Base-by-base conservation (phyloP, 2,113 vertebrate species). In the Garra rufa region DNA sequence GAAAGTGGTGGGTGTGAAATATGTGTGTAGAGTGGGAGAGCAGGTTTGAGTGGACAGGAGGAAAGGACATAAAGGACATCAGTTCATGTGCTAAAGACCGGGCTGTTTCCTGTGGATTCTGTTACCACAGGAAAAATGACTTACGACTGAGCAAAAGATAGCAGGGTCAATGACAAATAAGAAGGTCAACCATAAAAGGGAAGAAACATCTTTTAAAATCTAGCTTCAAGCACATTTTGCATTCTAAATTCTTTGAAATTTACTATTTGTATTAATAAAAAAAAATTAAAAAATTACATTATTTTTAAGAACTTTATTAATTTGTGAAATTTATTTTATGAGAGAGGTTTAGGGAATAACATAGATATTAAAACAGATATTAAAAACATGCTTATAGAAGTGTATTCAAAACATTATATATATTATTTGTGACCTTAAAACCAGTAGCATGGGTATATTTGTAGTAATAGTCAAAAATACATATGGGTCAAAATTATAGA, bases 111-210 rank as follows among this genome's bases (percentile, higher is more conserved):
- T 85, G 50, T 63, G 50, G 77, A 65, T 44, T 78, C 76, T 70
- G 81, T 79, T 69, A 57, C 38, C 67, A 19, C 21, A 57, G 76
- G 74, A 87, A 41, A 28, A 44, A 43, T 81, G 28, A 81, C 52
- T 4, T 70, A 21, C 30, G 7, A 46, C 75, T 13, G 69, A 78
- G 38, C 38, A 57, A 38, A 43, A 75, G 9, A 76, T 6, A 30
- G 46, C 26, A 69, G 8, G 2, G 28, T 73, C 41, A 43, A n/a
- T 73, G 69, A 44, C 34, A 26, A 73, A 43, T 13, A 71, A 71
- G 41, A 71, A 21, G 15, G 61, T 30, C 14, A 26, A 63, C 13
- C 6, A 30, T 30, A 28, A 30, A 63, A n/a, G 10, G 10, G 13
- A 61, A 61, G n/a, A 26, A 28, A 61, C 1, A 26, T 61, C 10